A percentile compares a stretch with the other conserved stretches of the same genome.
Evolutionary conservation across 2,888 invertebrate genomes (phyloP).

Genomic region (Leptinotarsa tumamoca): DNA sequence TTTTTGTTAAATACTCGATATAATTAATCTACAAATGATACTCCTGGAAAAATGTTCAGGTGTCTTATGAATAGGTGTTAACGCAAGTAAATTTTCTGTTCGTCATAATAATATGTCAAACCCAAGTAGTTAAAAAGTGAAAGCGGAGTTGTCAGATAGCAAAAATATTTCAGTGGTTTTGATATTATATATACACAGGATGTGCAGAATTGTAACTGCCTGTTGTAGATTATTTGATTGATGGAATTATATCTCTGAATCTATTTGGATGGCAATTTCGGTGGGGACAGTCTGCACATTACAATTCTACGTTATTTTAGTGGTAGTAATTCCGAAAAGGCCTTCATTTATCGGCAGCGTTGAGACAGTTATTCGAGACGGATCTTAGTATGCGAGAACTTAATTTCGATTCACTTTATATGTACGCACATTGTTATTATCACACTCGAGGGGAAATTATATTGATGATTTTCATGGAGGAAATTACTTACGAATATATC

Average conservation of each 20-base stretch:
- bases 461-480: constrained; percentile 9
- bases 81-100: no score
- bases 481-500: constrained; percentile 11
- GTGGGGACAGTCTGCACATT: neutral
- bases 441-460: constrained; percentile 36
- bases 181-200: no score
- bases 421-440: constrained; percentile 44
- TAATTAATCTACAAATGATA: no score
- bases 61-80: no score
- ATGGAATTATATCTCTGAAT: neutral
- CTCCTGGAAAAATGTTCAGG: no score
- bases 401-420: constrained; percentile 37
- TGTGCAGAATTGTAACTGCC: no score
- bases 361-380: neutral
- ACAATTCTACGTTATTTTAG: neutral
- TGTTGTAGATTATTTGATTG: no score
- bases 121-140: no score
- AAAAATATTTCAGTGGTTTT: no score
- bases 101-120: no score
- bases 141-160: no score
- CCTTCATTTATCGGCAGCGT: neutral
- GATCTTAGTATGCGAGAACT: constrained; percentile 11
- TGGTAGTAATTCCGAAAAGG: neutral
- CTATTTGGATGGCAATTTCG: neutral
- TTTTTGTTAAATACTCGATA: no score